Evolutionary conservation across 64 coral and sea anemone genomes (phyloP).

Genomic region (Cladopsammia gracilis): DNA sequence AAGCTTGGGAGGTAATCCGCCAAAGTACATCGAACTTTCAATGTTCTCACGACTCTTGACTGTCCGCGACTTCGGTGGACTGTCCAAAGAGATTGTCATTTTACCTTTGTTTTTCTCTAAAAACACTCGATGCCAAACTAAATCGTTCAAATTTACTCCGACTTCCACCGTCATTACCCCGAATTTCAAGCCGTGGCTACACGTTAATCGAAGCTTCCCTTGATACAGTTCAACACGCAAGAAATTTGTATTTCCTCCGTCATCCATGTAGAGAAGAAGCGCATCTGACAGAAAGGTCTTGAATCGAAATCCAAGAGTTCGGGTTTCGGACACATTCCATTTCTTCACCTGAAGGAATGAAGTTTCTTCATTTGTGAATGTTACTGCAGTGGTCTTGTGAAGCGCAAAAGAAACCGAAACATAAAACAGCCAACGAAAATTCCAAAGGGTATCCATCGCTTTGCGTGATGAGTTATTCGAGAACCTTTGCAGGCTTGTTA

Average conservation of each 20-base stretch:
- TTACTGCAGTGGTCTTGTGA: background rate
- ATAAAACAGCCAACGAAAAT: background rate
- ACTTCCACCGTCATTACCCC: conserved; percentile 9
- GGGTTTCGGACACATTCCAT: conserved; percentile 11
- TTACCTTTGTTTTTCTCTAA: conserved; percentile 5
- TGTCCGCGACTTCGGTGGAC: background rate
- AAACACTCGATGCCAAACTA: conserved; percentile 25
- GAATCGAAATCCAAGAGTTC: conserved; percentile 34
- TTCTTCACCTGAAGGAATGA: conserved; percentile 37
- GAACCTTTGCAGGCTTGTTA: background rate
- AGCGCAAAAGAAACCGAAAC: background rate
- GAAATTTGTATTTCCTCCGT: conserved; percentile 38
- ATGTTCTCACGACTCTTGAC: background rate
- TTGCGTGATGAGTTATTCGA: conserved; percentile 12
- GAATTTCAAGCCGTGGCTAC: background rate
- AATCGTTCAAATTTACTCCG: conserved; percentile 26
- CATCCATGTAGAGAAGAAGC: conserved; percentile 35
- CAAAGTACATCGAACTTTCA: conserved; percentile 38
- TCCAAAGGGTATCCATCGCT: background rate
- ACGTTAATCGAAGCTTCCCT: background rate
- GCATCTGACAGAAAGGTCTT: conserved; percentile 29
- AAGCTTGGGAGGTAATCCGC: conserved; percentile 20
- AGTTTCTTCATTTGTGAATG: background rate
- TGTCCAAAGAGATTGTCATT: conserved; percentile 1
- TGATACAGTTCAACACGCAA: conserved; percentile 29